phyloP scores from a whole-genome alignment of 2,797 vertebrate genomes.

The Scomberomorus guttatus region DNA sequence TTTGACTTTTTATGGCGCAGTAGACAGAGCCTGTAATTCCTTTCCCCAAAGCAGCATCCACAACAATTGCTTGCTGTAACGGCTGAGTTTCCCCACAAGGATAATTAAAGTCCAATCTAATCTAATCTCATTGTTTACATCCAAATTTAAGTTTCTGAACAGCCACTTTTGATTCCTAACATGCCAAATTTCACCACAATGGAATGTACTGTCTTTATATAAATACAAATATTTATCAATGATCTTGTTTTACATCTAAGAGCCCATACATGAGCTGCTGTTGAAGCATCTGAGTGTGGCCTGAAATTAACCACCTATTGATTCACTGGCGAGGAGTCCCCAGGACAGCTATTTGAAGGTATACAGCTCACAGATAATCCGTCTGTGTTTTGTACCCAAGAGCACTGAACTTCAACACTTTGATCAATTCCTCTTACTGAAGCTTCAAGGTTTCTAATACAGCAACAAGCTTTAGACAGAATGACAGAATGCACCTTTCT shows the following conservation, averaged over 20 bases:
- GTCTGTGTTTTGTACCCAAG: conserved; percentile 51
- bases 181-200: not conserved
- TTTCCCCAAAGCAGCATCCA: conserved; percentile 27
- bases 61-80: conserved; percentile 38
- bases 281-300: conserved; percentile 41
- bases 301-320: conserved; percentile 66
- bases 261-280: conserved; percentile 15
- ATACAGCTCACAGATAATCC: conserved; percentile 64
- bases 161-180: conserved; percentile 6
- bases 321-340: conserved; percentile 56
- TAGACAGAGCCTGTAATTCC: conserved; percentile 51
- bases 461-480: conserved; percentile 52
- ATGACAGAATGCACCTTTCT: conserved; percentile 39
- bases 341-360: conserved; percentile 70
- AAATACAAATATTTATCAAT: conserved; percentile 2
- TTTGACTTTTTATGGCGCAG: conserved; percentile 62
- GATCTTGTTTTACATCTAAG: conserved; percentile 14
- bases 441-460: conserved; percentile 54
- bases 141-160: conserved; percentile 2
- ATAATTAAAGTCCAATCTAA: conserved; percentile 31
- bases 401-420: conserved; percentile 66
- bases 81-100: conserved; percentile 16
- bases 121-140: conserved; percentile 21
- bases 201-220: not conserved
- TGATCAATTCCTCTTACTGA: conserved; percentile 65